Base-by-base conservation (phyloP, 2,797 vertebrate genomes). In the Ctenochaetus hawaiiensis region DNA sequence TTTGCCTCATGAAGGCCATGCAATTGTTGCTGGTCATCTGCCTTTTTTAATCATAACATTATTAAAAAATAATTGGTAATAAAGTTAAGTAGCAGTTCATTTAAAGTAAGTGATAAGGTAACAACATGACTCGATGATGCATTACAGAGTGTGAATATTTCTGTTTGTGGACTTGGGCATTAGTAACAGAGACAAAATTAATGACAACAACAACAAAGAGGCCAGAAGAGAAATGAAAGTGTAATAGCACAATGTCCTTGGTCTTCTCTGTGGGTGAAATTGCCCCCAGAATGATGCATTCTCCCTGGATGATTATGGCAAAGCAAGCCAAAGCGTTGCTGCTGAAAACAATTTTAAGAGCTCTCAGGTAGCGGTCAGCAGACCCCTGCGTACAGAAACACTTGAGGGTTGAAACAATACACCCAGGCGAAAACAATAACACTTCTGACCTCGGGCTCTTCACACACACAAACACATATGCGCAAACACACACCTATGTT, bases 341-440 rank as follows among this genome's bases (percentile, higher is more conserved):
- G 43, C 54, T 62, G 84, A 73, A 90, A 87, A 87, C 81, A 83
- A 62, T 84, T 85, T 82, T 73, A 62, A 75, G 81, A 81, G 76
- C 65, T 84, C 86, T 82, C 78, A 83, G 78, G 60, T 75, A 67
- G 70, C 70, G 86, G 91, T 91, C 88, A 91, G 72, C 75, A 66
- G 72, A 83, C 78, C 8, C 11, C 68, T 63, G 74, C 83, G 80
- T 78, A 57, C 62, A 66, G 62, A 87, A 86, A 84, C 85, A 82
- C 77, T 86, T 75, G 69, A 72, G 83, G 82, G 78, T 67, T 81
- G 84, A 87, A 86, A 89, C 86, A 85, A 89, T 87, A 87, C 72
- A 85, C 87, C 65, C 52, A 67, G 71, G 52, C 56, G 34, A 48
- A 72, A 77, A 80, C 63, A 85, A 85, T 75, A 87, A 85, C 61